Conservation (phyloP, 2,888 invertebrate genomes). For the Adineta ricciae region DNA sequence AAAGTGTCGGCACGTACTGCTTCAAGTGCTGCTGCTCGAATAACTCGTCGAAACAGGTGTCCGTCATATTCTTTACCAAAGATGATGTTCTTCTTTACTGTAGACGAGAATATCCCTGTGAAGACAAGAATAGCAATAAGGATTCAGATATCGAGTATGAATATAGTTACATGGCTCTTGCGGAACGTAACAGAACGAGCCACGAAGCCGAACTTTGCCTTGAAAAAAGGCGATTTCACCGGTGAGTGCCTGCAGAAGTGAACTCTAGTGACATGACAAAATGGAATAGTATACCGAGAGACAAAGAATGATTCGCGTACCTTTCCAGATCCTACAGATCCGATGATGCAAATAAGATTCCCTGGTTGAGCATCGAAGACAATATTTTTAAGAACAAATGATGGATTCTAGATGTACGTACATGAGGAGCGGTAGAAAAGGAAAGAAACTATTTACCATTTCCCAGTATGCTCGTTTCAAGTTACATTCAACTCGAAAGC, state of each 20-base stretch:
- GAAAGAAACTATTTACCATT: neutral
- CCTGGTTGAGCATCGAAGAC: neutral
- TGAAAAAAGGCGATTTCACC: neutral
- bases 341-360: neutral
- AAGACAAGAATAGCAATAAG: too few species aligned
- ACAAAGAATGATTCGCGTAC: slow-evolving; percentile 36
- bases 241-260: neutral
- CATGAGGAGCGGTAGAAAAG: neutral
- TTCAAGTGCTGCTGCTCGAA: neutral
- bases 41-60: neutral
- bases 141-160: too few species aligned
- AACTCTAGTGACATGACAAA: neutral
- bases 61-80: neutral
- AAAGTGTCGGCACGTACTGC: neutral
- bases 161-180: neutral
- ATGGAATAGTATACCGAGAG: neutral
- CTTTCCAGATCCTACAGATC: neutral
- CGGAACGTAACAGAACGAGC: neutral
- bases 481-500: too few species aligned
- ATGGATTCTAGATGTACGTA: neutral
- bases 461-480: neutral
- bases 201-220: neutral
- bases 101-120: neutral
- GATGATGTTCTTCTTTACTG: neutral
- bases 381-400: neutral